Base-by-base conservation (phyloP, 2,113 vertebrate species). In the Paramormyrops kingsleyae region DNA sequence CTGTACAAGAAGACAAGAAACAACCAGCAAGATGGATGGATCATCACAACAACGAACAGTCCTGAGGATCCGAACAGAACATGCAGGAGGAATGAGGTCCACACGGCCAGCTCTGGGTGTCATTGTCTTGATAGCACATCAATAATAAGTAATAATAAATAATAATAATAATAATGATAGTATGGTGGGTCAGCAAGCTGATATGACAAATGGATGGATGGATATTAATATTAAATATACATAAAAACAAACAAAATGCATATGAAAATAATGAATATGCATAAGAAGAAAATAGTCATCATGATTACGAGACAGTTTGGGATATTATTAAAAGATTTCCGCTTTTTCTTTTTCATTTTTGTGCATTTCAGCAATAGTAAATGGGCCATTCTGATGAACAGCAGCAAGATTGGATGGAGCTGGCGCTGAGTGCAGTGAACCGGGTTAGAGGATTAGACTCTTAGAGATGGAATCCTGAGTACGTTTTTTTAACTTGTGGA, bases 1-100 rank as follows among this genome's bases (percentile, higher is more conserved):
- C 47, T 86, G 90, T 91, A 90, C 90, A 91, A 87, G 88, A 88
- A 89, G 87, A 88, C 56, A 87, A 52, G 83, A 7, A 31, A 44
- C 46, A 52, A n/a, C 35, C 15, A 19, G 35, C 15, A 80, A 42
- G 74, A 80, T 42, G 35, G 74, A 80, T 77, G 85, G 49, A 70
- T 62, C 39, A 47, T 10, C 56, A 87, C 86, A 89, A 90, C 49
- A 89, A 59, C 24, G n/a, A 31, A 52, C 84, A 21, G 15, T 27
- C 2, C 19, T 62, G 92, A 27, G 70, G 91, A 47, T 21, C 83
- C 90, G 89, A 88, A 50, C 35, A 84, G 74, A 91, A 89, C 88
- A 42, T 86, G 87, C 70, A 24, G 77, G 66, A 74, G 9, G 27
- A 3, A 52, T 10, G 56, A 70, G 49, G 87, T 35, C 31, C 13